phyloP scores from a whole-genome alignment of 2,888 invertebrate genomes.

The Leptinotarsa haldemani region DNA sequence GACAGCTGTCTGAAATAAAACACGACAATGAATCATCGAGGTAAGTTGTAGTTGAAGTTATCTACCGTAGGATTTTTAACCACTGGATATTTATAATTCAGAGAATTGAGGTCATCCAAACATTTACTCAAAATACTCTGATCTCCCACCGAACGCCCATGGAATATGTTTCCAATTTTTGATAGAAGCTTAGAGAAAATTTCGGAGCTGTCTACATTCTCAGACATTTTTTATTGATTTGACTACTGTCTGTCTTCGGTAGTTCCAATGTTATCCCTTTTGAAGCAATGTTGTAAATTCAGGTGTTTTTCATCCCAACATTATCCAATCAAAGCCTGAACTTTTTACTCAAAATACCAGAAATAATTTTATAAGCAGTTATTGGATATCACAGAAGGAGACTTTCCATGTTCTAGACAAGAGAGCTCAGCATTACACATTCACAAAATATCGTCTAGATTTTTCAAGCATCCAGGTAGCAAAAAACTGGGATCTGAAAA shows the following conservation, averaged over 20 bases:
- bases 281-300: no score
- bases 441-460: no score
- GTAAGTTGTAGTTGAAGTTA: conserved; percentile 19
- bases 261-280: no score
- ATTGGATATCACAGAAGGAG: no score
- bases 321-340: no score
- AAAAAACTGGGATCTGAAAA: no score
- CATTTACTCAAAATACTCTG: conserved; percentile 68
- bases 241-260: neutral
- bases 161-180: conserved; percentile 60
- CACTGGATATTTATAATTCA: conserved; percentile 69
- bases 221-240: conserved; percentile 35
- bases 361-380: no score
- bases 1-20: conserved; percentile 60
- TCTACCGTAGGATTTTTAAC: conserved; percentile 60
- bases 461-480: no score
- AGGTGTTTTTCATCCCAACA: no score
- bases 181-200: conserved; percentile 58
- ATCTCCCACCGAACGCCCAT: conserved; percentile 62
- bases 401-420: no score
- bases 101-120: conserved; percentile 73
- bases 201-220: conserved; percentile 48
- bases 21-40: conserved; percentile 17
- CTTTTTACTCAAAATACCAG: no score
- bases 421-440: no score